Evolutionary conservation across 2,113 vertebrate genomes (phyloP).

Genomic region (Eonycteris spelaea): DNA sequence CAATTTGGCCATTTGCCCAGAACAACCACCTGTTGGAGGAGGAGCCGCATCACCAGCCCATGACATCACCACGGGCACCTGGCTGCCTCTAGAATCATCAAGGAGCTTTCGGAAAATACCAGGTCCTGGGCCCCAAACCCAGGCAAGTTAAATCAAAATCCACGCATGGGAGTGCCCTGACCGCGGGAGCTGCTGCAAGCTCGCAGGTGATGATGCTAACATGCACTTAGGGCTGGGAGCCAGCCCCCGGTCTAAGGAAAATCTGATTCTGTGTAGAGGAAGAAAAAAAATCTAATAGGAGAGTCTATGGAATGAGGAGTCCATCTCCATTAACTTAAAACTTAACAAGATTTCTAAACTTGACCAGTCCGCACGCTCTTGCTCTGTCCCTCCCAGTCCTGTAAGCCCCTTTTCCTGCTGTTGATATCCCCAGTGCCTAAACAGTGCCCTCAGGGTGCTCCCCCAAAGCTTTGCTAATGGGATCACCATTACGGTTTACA

Average conservation of each 20-base stretch:
- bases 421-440: background rate
- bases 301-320: background rate
- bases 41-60: background rate
- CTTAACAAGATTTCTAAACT: background rate
- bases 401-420: background rate
- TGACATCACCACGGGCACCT: background rate
- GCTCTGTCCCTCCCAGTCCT: background rate
- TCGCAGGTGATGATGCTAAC: background rate
- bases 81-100: background rate
- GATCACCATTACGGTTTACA: background rate
- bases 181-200: background rate
- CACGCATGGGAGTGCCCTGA: background rate
- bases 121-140: background rate
- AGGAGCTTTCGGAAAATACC: background rate
- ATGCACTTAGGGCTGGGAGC: background rate
- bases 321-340: background rate
- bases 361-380: background rate
- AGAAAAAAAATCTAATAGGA: background rate
- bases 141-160: background rate
- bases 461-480: no score
- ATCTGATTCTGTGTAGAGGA: background rate
- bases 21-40: background rate
- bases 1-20: background rate
- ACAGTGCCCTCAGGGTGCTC: no score
- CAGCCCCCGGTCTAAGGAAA: background rate